Evolutionary conservation across 2,888 invertebrate genomes (phyloP).

Genomic region (Leptothorax acervorum): DNA sequence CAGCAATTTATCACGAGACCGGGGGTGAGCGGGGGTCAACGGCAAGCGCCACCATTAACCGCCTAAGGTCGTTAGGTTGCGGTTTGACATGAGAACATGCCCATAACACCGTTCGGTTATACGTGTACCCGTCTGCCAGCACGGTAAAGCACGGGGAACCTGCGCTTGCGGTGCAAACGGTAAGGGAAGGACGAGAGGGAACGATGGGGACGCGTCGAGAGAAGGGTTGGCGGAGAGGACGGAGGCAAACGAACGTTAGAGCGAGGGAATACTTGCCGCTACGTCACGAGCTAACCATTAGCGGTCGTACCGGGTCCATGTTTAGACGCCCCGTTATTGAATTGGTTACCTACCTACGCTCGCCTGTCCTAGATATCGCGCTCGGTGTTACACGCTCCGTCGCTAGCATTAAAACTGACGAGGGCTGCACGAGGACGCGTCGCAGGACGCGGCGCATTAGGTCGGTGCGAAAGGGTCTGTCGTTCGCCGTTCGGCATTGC

Average conservation of each 20-base stretch:
- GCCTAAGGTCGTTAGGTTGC: slow-evolving; percentile 84
- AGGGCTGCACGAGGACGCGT: slow-evolving; percentile 54
- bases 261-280: slow-evolving; percentile 56
- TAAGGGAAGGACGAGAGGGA: slow-evolving; percentile 12
- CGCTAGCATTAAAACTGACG: slow-evolving; percentile 67
- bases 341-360: slow-evolving; percentile 73
- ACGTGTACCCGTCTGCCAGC: slow-evolving; percentile 71
- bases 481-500: neutral
- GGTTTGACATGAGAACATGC: slow-evolving; percentile 84
- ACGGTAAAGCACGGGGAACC: slow-evolving; percentile 70
- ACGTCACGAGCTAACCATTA: slow-evolving; percentile 78
- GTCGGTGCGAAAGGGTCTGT: slow-evolving; percentile 30
- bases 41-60: slow-evolving; percentile 79
- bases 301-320: slow-evolving; percentile 74
- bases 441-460: slow-evolving; percentile 31
- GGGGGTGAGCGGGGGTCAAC: slow-evolving; percentile 70
- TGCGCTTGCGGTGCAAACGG: slow-evolving; percentile 58
- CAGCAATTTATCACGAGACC: slow-evolving; percentile 82
- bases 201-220: neutral
- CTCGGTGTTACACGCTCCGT: slow-evolving; percentile 70
- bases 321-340: slow-evolving; percentile 79
- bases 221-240: slow-evolving; percentile 30
- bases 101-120: slow-evolving; percentile 83
- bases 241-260: slow-evolving; percentile 62
- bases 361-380: slow-evolving; percentile 71